Evolutionary conservation across 1,140 invertebrate species (phyloP).

Genomic region (Neuroterus valhalla): DNA sequence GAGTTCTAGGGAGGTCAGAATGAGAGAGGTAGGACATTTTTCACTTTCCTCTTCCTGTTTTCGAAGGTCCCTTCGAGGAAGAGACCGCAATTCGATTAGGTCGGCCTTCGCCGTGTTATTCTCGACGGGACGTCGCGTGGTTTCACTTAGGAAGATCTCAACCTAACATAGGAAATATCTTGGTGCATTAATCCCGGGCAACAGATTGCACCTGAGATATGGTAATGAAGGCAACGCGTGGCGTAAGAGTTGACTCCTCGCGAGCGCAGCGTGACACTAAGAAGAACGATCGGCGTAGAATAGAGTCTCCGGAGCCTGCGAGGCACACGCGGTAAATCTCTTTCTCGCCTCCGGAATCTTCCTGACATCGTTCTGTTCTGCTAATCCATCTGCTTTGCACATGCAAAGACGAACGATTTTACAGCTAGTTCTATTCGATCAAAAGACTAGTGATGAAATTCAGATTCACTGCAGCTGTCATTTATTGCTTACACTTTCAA

Average conservation of each 20-base stretch:
- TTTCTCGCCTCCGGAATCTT: slow-evolving; percentile 68
- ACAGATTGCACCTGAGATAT: slow-evolving; percentile 74
- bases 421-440: slow-evolving; percentile 2
- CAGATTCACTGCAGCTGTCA: neutral
- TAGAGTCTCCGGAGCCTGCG: slow-evolving; percentile 59
- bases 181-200: slow-evolving; percentile 69
- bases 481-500: neutral
- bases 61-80: slow-evolving; percentile 13
- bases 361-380: slow-evolving; percentile 37
- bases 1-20: too few relatives aligned
- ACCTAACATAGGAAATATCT: slow-evolving; percentile 66
- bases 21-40: neutral
- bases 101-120: slow-evolving; percentile 48
- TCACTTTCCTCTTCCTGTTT: neutral
- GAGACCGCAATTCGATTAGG: slow-evolving; percentile 38
- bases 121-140: slow-evolving; percentile 50
- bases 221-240: slow-evolving; percentile 74
- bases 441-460: neutral
- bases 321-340: slow-evolving; percentile 67
- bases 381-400: slow-evolving; percentile 2
- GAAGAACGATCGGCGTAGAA: slow-evolving; percentile 72
- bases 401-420: neutral
- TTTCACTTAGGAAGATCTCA: slow-evolving; percentile 55
- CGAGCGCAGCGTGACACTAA: slow-evolving; percentile 69
- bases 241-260: slow-evolving; percentile 68